Base-by-base conservation (phyloP, 2,113 vertebrate genomes). In the Indri indri region DNA sequence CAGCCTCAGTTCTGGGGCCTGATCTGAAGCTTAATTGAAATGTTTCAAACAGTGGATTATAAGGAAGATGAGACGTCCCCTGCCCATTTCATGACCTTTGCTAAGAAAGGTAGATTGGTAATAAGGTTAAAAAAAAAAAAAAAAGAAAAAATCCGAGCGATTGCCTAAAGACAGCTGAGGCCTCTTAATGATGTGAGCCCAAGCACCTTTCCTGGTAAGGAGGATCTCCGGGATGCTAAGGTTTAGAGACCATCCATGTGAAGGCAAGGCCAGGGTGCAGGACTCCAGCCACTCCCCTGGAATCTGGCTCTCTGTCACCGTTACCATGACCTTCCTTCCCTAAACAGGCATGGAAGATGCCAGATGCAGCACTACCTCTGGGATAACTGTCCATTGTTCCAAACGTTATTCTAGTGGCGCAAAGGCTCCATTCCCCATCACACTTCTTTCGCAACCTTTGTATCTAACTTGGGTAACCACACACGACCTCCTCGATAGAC, bases 11-110 rank as follows among this genome's bases (percentile, higher is more conserved):
- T 98, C 98, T 97, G 95, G 98, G 98, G 97, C 98, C 98, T 98
- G 98, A 99, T 98, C 98, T 98, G 98, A 99, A 98, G 98, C 98
- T 98, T 99, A 99, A 99, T 99, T 99, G 98, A 98, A 98, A 99
- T 98, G 98, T 98, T 99, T 99, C 98, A 98, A 98, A 98, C 98
- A 97, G 98, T 98, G 98, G 97, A 98, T 99, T 98, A 98, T 98
- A 99, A 98, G 82, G 98, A 98, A 98, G 98, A 98, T 98, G 98
- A 98, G 98, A 97, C 96, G 74, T 98, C 95, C 96, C 98, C 98
- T 98, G 98, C 98, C 98, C 98, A 99, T 98, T 98, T 96, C 90
- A 91, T 93, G 97, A 99, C 98, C 98, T 98, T 98, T 98, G 97
- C 98, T 98, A 98, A 98, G 98, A 98, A 98, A 98, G 97, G 96